These are phyloP conservation scores for Microcaecilia unicolor DNA, from an alignment of 2,797 vertebrate genomes.

Conservation along the genomic window DNA sequence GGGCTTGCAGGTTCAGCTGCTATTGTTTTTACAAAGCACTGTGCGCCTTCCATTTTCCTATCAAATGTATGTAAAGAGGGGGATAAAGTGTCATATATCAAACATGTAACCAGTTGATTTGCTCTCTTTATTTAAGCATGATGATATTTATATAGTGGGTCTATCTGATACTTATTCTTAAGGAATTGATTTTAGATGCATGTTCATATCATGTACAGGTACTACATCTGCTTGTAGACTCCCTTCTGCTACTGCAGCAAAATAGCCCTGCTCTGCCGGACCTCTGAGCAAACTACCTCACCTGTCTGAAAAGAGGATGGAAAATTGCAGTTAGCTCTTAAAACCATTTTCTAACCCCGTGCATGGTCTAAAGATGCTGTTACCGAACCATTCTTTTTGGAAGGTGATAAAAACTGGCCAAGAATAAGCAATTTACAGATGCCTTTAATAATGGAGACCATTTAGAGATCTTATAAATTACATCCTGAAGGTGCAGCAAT, in stretches of 20 bases:
- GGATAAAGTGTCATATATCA: constrained; percentile 7
- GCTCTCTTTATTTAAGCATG: constrained; percentile 1
- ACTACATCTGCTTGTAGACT: background rate
- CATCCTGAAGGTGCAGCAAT: too few species aligned
- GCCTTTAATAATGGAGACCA: too few species aligned
- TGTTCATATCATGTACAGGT: constrained; percentile 8
- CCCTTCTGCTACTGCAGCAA: background rate
- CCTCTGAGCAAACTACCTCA: constrained; percentile 51
- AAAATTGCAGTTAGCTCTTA: too few species aligned
- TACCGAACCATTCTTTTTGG: constrained; percentile 3
- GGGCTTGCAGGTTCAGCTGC: constrained; percentile 4
- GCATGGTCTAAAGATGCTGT: constrained; percentile 3
- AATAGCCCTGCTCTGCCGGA: constrained; percentile 1
- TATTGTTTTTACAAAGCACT: too few species aligned
- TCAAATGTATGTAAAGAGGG: constrained; percentile 9
- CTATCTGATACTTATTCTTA: constrained; percentile 1
- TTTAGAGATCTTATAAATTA: too few species aligned
- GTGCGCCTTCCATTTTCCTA: too few species aligned
- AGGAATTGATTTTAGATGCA: constrained; percentile 9
- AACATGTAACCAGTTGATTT: background rate
- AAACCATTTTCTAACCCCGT: constrained; percentile 14
- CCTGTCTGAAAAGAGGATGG: constrained; percentile 26
- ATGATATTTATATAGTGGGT: constrained; percentile 1
- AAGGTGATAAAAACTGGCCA: too few species aligned
- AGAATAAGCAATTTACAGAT: too few species aligned